Evolutionary conservation across 2,888 invertebrate species (phyloP).

Genomic region (Drosophila borealis): DNA sequence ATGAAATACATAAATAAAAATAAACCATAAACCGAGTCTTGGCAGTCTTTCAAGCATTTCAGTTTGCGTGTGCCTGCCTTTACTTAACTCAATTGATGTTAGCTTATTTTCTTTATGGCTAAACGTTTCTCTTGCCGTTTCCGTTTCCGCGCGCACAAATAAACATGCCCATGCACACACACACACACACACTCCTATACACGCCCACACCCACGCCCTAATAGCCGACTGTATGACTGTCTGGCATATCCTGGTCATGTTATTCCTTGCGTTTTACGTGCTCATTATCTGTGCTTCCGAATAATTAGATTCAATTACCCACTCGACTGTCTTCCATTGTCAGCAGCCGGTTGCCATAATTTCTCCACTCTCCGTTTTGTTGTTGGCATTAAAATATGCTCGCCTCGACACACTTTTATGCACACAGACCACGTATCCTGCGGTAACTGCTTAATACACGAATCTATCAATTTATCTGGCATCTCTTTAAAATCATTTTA

Average conservation of each 20-base stretch:
- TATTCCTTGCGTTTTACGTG: conserved; percentile 64
- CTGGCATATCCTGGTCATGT: conserved; percentile 26
- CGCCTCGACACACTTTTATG: background rate
- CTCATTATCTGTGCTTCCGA: conserved; percentile 75
- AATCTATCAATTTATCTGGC: conserved; percentile 48
- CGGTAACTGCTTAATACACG: conserved; percentile 1
- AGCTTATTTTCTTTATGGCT: conserved; percentile 42
- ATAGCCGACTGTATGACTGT: conserved; percentile 3
- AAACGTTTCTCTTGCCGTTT: conserved; percentile 34
- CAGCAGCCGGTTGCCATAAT: conserved; percentile 16
- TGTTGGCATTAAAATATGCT: conserved; percentile 35
- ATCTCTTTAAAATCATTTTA: conserved; percentile 35
- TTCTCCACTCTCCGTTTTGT: background rate
- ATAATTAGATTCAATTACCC: conserved; percentile 77
- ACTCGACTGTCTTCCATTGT: conserved; percentile 29
- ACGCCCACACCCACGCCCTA: conserved; percentile 5
- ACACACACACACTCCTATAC: conserved; percentile 3
- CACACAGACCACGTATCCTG: conserved; percentile 26
- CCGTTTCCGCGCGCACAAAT: conserved; percentile 24
- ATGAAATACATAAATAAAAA: conserved; percentile 22
- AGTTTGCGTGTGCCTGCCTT: conserved; percentile 41
- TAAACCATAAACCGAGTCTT: background rate
- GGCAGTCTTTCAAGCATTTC: background rate
- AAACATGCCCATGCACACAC: conserved; percentile 18
- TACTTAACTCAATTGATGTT: conserved; percentile 60